Conservation (phyloP, 2,888 invertebrate species). For the Protodeltote pygarga region DNA sequence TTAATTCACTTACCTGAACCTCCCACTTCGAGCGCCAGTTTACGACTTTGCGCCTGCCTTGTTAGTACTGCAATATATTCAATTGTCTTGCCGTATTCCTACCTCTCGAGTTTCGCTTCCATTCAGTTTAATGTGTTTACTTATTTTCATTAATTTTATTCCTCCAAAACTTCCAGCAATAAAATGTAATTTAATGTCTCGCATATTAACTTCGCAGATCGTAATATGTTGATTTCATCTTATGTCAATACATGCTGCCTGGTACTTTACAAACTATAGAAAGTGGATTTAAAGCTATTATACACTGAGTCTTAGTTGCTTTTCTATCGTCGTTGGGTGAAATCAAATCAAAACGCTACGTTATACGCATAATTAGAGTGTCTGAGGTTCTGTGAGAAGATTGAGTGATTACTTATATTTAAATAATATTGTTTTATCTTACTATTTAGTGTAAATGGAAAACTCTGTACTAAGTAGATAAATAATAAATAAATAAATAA, state of each 20-base stretch:
- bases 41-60: slow-evolving; percentile 57
- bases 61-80: slow-evolving; percentile 58
- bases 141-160: slow-evolving; percentile 54
- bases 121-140: slow-evolving; percentile 55
- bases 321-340: no score
- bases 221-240: slow-evolving; percentile 36
- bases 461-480: no score
- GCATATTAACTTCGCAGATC: slow-evolving; percentile 40
- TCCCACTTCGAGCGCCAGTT: slow-evolving; percentile 49
- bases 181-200: slow-evolving; percentile 45
- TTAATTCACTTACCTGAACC: slow-evolving; percentile 64
- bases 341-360: no score
- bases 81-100: slow-evolving; percentile 51
- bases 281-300: no score
- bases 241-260: slow-evolving; percentile 24
- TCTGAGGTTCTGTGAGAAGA: no score
- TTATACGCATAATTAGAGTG: no score
- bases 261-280: slow-evolving; percentile 15
- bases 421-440: no score
- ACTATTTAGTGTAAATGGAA: no score
- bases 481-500: no score
- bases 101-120: slow-evolving; percentile 46
- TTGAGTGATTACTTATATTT: no score
- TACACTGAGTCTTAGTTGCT: no score
- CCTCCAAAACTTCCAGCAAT: slow-evolving; percentile 41